Conservation (phyloP, 2,113 vertebrate genomes). For the Tupaia tana region DNA sequence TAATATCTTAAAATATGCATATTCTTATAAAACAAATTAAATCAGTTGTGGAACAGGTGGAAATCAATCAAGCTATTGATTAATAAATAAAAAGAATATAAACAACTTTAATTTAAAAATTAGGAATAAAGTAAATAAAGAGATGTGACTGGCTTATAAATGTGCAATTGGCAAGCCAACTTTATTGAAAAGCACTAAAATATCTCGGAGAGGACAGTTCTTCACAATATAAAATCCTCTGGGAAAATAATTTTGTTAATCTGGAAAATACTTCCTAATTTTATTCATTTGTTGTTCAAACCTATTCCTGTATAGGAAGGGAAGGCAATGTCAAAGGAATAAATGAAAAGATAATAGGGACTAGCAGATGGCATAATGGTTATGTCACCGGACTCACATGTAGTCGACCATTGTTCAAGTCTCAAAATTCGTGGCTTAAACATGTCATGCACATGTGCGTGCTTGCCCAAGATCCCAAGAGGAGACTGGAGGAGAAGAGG, state of each 20-base stretch:
- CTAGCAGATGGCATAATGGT: too few species aligned
- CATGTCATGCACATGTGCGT: too few species aligned
- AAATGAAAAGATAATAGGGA: background rate
- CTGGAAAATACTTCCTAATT: background rate
- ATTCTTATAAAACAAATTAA: constrained; percentile 11
- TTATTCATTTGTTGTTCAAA: constrained; percentile 26
- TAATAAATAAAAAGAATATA: background rate
- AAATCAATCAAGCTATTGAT: background rate
- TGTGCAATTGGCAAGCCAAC: background rate
- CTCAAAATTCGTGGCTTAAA: too few species aligned
- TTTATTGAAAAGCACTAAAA: background rate
- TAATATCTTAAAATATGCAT: constrained; percentile 29
- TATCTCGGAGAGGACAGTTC: background rate
- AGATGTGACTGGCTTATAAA: background rate
- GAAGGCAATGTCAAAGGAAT: background rate
- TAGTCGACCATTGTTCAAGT: too few species aligned
- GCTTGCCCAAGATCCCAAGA: too few species aligned
- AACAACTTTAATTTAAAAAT: background rate
- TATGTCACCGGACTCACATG: too few species aligned
- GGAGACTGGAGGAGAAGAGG: too few species aligned
- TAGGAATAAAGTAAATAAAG: constrained; percentile 4
- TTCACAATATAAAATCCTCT: background rate
- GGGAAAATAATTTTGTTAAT: background rate
- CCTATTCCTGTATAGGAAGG: background rate
- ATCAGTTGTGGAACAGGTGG: background rate